Evolutionary conservation across 23 tunicate species (phyloP).

Genomic region (Aplidium turbinatum): DNA sequence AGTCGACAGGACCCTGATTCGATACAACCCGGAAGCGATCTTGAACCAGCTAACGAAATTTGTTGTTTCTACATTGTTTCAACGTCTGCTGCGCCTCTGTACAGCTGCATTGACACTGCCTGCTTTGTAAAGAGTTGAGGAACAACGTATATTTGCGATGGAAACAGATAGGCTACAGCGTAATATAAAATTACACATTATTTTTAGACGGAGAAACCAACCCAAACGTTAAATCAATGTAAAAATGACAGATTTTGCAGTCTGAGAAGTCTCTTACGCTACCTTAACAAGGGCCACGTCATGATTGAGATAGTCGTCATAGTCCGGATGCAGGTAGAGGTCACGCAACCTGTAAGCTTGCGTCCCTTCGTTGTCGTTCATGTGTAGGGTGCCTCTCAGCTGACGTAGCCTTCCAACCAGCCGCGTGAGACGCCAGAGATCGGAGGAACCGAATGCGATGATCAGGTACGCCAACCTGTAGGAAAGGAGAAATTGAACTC

Average conservation of each 20-base stretch:
- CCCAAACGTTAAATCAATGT: too few species aligned
- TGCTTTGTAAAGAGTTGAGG: too few species aligned
- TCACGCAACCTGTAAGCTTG: background rate
- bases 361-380: slow-evolving; percentile 16
- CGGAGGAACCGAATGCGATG: slow-evolving; percentile 39
- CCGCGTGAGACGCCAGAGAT: slow-evolving; percentile 20
- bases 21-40: too few species aligned
- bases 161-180: too few species aligned
- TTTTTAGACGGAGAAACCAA: background rate
- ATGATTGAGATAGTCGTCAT: slow-evolving; percentile 31
- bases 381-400: background rate
- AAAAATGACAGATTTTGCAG: too few species aligned
- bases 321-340: slow-evolving; percentile 39
- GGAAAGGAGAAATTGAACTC: background rate
- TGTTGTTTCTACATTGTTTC: too few species aligned
- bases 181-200: background rate
- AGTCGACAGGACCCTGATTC: too few species aligned
- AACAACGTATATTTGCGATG: too few species aligned
- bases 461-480: slow-evolving; percentile 9
- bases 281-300: slow-evolving; percentile 58
- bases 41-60: too few species aligned
- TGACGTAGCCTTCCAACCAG: slow-evolving; percentile 22
- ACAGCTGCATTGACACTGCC: too few species aligned
- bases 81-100: too few species aligned
- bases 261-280: slow-evolving; percentile 5